These are phyloP conservation scores for Celastrina argiolus DNA, from an alignment of 2,888 invertebrate genomes.

Conservation along the genomic window DNA sequence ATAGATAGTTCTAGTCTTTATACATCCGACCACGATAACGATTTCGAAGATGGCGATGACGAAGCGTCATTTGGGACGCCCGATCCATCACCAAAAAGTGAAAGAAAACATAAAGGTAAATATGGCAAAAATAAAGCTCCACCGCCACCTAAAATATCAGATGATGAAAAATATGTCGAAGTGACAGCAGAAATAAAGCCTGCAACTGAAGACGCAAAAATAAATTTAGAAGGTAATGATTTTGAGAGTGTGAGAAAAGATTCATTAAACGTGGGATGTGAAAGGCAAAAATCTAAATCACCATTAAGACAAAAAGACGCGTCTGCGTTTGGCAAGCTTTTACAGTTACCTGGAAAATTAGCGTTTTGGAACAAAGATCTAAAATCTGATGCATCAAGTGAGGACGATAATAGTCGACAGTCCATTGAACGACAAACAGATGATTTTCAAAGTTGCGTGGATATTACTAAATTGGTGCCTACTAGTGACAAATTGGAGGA, in stretches of 20 bases:
- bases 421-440: constrained; percentile 49
- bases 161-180: constrained; percentile 23
- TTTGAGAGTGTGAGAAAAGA: neutral
- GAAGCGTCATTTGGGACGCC: constrained; percentile 72
- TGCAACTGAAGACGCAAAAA: constrained; percentile 30
- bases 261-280: constrained; percentile 30
- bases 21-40: constrained; percentile 29
- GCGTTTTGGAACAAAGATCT: constrained; percentile 76
- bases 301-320: constrained; percentile 50
- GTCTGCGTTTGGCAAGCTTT: constrained; percentile 63
- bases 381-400: constrained; percentile 50
- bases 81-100: constrained; percentile 61
- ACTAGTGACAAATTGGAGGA: constrained; percentile 38
- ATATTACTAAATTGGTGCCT: constrained; percentile 38
- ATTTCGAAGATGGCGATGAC: constrained; percentile 62
- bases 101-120: constrained; percentile 63
- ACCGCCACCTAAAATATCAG: constrained; percentile 47
- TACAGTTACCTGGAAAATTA: constrained; percentile 76
- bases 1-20: constrained; percentile 28
- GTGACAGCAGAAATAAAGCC: constrained; percentile 22
- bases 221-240: neutral
- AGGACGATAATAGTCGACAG: constrained; percentile 54
- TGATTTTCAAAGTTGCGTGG: constrained; percentile 53
- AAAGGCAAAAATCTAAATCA: constrained; percentile 59
- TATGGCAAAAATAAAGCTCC: constrained; percentile 73